Conservation (phyloP, 2,888 invertebrate species). For the Punctoribates punctum region DNA sequence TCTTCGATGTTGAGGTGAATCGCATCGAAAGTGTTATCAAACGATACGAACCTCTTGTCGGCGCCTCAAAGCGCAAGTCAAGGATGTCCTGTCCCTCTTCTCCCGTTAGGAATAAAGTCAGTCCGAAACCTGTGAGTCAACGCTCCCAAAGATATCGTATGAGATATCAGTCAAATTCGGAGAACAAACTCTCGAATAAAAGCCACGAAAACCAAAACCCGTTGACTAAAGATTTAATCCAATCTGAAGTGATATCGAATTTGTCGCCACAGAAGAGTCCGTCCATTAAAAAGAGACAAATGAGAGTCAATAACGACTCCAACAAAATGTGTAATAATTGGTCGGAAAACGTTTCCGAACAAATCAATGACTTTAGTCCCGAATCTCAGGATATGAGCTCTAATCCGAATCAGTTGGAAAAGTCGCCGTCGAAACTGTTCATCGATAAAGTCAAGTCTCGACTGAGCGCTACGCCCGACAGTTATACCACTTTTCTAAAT, state of each 20-base stretch:
- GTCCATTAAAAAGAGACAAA: neutral
- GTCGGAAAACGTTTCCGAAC: neutral
- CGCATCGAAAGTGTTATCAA: neutral
- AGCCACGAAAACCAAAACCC: conserved; percentile 19
- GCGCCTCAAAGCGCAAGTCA: conserved; percentile 9
- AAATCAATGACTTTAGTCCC: neutral
- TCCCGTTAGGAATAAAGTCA: neutral
- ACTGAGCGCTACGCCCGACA: neutral
- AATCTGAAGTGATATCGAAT: neutral
- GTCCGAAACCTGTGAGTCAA: neutral
- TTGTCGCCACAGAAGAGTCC: neutral
- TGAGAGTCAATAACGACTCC: neutral
- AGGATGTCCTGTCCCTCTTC: neutral
- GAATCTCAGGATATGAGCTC: neutral
- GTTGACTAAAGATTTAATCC: no score
- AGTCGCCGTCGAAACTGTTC: neutral
- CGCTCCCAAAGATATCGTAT: neutral
- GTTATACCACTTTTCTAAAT: neutral
- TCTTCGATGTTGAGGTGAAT: neutral
- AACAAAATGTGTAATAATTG: neutral
- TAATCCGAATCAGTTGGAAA: neutral
- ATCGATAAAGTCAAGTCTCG: neutral
- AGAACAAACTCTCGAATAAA: neutral
- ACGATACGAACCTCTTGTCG: neutral
- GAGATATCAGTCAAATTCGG: neutral